These are phyloP conservation scores for Callitettix versicolor DNA, from an alignment of 1,140 invertebrate genomes.

Conservation along the genomic window DNA sequence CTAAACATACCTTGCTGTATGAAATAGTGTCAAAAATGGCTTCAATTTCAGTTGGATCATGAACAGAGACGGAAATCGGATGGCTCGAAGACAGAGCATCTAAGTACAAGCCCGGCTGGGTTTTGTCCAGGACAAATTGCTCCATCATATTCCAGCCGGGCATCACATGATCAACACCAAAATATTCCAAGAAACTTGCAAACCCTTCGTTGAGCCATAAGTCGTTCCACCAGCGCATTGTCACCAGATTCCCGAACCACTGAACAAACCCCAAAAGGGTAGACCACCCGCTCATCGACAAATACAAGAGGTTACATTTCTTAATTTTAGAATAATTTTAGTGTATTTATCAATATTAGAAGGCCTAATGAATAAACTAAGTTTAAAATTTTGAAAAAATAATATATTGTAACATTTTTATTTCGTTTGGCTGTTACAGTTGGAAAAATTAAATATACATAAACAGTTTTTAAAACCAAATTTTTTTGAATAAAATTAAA, in stretches of 20 bases:
- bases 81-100: conserved; percentile 71
- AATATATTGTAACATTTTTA: no score
- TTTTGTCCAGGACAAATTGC: conserved; percentile 49
- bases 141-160: conserved; percentile 48
- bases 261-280: conserved; percentile 30
- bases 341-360: no score
- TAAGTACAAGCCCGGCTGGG: conserved; percentile 58
- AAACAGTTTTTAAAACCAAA: no score
- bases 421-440: no score
- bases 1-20: conserved; percentile 58
- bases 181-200: conserved; percentile 69
- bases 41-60: conserved; percentile 72
- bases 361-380: no score
- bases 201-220: conserved; percentile 86
- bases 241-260: conserved; percentile 86
- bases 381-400: no score
- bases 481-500: no score
- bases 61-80: conserved; percentile 67
- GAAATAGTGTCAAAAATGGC: conserved; percentile 82
- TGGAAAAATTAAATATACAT: no score
- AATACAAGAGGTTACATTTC: no score
- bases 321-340: no score
- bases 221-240: conserved; percentile 79
- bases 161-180: conserved; percentile 47
- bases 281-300: conserved; percentile 7